Base-by-base conservation (phyloP, 2,113 vertebrate genomes). In the Mesitornis unicolor region DNA sequence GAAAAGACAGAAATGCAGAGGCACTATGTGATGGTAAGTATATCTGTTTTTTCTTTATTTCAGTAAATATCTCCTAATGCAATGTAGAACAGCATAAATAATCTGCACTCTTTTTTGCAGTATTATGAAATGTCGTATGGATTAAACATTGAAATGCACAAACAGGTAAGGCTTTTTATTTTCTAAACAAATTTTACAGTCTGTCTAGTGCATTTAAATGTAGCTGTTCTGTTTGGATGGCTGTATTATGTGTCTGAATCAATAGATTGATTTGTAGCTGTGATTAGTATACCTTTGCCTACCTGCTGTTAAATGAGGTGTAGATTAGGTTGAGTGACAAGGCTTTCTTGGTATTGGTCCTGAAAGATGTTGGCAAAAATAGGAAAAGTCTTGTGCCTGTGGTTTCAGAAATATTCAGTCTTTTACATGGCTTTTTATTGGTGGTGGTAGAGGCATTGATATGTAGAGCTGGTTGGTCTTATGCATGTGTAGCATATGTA, bases 1-100 rank as follows among this genome's bases (percentile, higher is more conserved):
- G 99, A 99, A 98, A 99, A 99, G 98, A 99, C 99, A 16, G 99
- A 99, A 98, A 99, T 99, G 99, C 99, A 99, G 98, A 98, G 99
- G 92, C 99, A 99, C 97, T 99, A 99, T 95, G 99, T 99, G 95
- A 99, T 99, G 99, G 99, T 99, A 98, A 98, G 99, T 97, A 48
- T 94, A 79, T 75, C 61, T 78, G 68, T 3, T 82, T 87, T 91
- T 95, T 68, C 35, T 86, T 87, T 77, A 45, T 63, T 73, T 42
- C 38, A 28, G 57, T 56, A 47, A 94, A 78, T 90, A 79, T 33
- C 11, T 91, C 31, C 22, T 63, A 70, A 48, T 69, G 53, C 5
- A 38, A 9, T 19, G 25, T 82, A 43, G 36, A 4, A 60, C 51
- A 75, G 33, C 16, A 42, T 82, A 50, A 81, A 90, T 94, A 88